These are phyloP conservation scores for Lagopus muta DNA, from an alignment of 2,113 vertebrate species.

Conservation along the genomic window DNA sequence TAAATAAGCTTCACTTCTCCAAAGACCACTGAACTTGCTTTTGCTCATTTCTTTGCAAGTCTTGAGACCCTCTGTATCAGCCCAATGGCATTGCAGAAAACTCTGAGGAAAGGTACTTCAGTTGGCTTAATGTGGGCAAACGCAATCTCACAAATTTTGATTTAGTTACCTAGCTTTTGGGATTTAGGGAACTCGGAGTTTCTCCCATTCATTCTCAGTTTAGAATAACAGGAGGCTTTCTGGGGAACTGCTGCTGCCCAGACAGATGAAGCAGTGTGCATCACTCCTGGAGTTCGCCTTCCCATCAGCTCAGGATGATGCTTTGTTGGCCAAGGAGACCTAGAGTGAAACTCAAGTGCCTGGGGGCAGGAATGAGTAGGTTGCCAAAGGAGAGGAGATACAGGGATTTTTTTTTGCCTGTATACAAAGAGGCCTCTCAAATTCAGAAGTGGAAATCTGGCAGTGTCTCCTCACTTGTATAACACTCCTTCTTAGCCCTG, in stretches of 20 bases:
- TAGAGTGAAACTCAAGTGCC: background rate
- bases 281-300: background rate
- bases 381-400: background rate
- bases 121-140: background rate
- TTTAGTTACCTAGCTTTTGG: background rate
- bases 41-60: background rate
- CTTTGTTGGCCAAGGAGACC: background rate
- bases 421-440: background rate
- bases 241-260: background rate
- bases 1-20: background rate
- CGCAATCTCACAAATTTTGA: background rate
- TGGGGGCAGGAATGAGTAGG: background rate
- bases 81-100: background rate
- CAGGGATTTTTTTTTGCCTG: background rate
- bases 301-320: background rate
- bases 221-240: background rate
- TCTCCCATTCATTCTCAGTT: background rate
- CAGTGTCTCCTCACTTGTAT: background rate
- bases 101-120: background rate
- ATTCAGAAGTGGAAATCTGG: background rate
- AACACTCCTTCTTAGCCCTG: fast-evolving
- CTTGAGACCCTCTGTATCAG: background rate
- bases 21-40: background rate
- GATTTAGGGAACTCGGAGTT: background rate
- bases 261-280: background rate